Conservation (phyloP, 2,797 vertebrate genomes). For the Leptatherina wallacei region DNA sequence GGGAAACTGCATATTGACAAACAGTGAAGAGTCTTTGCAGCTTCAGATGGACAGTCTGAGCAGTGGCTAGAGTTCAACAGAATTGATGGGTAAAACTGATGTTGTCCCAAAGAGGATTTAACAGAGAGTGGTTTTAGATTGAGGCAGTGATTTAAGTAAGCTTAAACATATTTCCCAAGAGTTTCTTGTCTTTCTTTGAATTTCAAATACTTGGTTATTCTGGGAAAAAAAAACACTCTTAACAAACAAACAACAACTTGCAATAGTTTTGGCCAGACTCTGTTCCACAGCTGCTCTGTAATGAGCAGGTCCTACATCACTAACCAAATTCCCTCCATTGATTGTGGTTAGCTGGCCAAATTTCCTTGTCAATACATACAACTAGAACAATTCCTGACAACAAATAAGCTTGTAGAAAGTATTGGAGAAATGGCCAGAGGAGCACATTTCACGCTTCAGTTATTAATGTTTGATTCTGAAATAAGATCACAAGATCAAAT, state of each 20-base stretch:
- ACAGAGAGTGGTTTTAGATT: constrained; percentile 1
- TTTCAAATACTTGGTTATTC: constrained; percentile 14
- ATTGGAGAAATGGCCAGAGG: neutral
- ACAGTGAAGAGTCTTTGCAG: neutral
- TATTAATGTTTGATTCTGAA: constrained; percentile 41
- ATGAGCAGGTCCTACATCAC: constrained; percentile 37
- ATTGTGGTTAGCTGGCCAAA: constrained; percentile 46
- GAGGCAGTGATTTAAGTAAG: constrained; percentile 1
- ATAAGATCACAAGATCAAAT: constrained; percentile 43
- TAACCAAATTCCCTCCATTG: constrained; percentile 38
- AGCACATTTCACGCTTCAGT: constrained; percentile 21
- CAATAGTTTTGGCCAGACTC: constrained; percentile 2
- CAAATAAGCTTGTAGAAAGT: constrained; percentile 20
- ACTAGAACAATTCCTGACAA: constrained; percentile 32
- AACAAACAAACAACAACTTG: neutral
- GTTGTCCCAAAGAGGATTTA: constrained; percentile 13
- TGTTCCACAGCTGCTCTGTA: constrained; percentile 10
- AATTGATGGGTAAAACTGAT: neutral
- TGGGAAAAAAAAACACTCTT: neutral
- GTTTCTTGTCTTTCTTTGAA: neutral
- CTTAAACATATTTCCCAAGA: constrained; percentile 1
- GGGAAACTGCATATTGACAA: neutral
- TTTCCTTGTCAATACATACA: constrained; percentile 37
- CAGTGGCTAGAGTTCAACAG: neutral
- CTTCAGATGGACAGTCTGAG: neutral